phyloP scores from a whole-genome alignment of 2,797 vertebrate species.

The Aselliscus stoliczkanus region DNA sequence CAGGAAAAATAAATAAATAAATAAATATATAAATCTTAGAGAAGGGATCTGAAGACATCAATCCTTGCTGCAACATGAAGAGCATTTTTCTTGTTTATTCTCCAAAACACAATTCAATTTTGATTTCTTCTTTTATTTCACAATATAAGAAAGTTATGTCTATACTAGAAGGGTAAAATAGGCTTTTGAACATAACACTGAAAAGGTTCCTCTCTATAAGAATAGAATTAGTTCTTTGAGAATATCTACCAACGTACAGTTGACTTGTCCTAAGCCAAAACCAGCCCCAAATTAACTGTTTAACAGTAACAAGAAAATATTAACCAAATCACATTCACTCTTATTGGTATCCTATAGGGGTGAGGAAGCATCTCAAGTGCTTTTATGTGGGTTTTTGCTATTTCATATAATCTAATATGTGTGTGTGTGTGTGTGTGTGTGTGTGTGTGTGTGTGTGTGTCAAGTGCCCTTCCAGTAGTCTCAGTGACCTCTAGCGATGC shows the following conservation, averaged over 20 bases:
- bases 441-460: background rate
- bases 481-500: slow-evolving; percentile 47
- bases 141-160: slow-evolving; percentile 30
- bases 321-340: background rate
- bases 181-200: background rate
- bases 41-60: slow-evolving; percentile 16
- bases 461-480: slow-evolving; percentile 38
- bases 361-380: background rate
- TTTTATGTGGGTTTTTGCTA: background rate
- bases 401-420: background rate
- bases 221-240: slow-evolving; percentile 19
- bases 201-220: background rate
- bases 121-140: slow-evolving; percentile 51
- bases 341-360: background rate
- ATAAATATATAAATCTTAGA: slow-evolving; percentile 22
- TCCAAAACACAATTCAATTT: slow-evolving; percentile 40
- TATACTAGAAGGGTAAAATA: slow-evolving; percentile 10
- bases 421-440: background rate
- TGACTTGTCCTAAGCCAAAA: background rate
- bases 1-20: slow-evolving; percentile 20
- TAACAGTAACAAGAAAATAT: background rate
- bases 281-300: background rate
- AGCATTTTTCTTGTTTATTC: slow-evolving; percentile 47
- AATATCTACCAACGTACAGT: background rate
- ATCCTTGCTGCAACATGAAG: background rate